Evolutionary conservation across 1,140 invertebrate species (phyloP), one percentile per base, ranked within the genome.

Genomic region (Maconellicoccus hirsutus): DNA sequence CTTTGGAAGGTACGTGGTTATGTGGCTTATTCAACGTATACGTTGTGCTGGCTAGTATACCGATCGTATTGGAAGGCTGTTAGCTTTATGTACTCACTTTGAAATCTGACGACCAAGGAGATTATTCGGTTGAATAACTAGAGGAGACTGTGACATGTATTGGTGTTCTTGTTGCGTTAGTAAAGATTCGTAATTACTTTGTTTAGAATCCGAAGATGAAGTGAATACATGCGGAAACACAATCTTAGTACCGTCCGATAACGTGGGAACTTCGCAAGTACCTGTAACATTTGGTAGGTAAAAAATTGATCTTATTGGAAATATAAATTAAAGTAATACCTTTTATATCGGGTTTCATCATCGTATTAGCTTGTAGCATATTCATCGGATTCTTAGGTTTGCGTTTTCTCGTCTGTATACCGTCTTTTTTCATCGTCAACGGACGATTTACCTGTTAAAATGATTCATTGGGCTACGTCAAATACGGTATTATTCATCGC

Each of bases 371-470:
- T 52, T 59, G 22, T 42, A 72, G 70, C 66, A 70, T 38, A 21
- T 70, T 38, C 16, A 61, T 16, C 8, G 75, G 74, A 70, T 76
- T 77, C 66, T 77, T 77, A 1, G 77, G 77, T 74, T 95, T 95
- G 72, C 94, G 82, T 78, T 96, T 96, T 59, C 94, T 81, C 25
- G 91, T 94, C 80, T 96, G 94, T 76, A 97, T 96, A 8, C 91
- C 91, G 72, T 97, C 94, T 80, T 98, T 98, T 78, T 94, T 93
- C 94, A 98, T 97, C 69, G 91, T 91, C 70, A 93, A 79, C 14
- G 95, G 95, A 73, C 89, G 84, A 78, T 90, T 89, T 59, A 95
- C 91, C 88, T 90, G 80, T 72, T 71, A 33, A 38, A 38, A 70
- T 39, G n/a, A 29, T 12, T 71, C 12, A 69, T 21, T 39, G 42